phyloP scores from a whole-genome alignment of 2,888 invertebrate genomes.

The Tetranychus truncatus region DNA sequence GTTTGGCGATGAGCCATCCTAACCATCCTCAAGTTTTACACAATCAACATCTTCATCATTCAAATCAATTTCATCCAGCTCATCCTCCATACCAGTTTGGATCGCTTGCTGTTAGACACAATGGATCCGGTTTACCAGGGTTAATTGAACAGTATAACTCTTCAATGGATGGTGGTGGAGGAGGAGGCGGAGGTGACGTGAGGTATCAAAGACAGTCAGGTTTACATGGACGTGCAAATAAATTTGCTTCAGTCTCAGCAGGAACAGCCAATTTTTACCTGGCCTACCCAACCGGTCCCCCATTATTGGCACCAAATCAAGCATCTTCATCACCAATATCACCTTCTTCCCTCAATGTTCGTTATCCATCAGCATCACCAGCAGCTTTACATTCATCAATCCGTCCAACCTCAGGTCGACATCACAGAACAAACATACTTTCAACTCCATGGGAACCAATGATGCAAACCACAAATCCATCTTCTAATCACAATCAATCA shows the following conservation, averaged over 20 bases:
- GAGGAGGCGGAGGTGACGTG: neutral
- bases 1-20: neutral
- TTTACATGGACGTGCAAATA: neutral
- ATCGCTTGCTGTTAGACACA: neutral
- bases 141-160: neutral
- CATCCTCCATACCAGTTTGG: neutral
- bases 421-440: neutral
- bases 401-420: constrained; percentile 1
- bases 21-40: neutral
- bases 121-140: constrained; percentile 2
- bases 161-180: neutral
- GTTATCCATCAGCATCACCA: neutral
- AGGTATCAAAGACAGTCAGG: neutral
- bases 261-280: neutral
- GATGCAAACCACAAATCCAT: neutral
- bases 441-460: constrained; percentile 4
- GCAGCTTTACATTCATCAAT: constrained; percentile 4
- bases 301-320: neutral
- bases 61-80: neutral
- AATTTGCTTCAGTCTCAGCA: constrained; percentile 5
- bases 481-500: neutral
- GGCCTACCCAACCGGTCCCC: neutral
- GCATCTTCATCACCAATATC: neutral
- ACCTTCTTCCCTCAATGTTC: neutral
- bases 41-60: neutral